Evolutionary conservation across 1,140 invertebrate species (phyloP).

Genomic region (Brachionus manjavacas): DNA sequence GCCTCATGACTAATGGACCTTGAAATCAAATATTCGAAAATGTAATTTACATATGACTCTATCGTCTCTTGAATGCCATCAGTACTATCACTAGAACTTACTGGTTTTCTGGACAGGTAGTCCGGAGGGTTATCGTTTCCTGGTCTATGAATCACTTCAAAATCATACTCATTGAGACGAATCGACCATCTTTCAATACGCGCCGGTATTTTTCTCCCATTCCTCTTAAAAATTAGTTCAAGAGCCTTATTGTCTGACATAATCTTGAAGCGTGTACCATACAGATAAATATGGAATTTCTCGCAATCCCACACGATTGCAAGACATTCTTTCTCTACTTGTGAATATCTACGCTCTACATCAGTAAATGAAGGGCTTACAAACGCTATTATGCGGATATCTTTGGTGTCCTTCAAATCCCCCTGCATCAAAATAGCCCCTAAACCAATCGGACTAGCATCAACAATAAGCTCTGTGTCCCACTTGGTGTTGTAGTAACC

Average conservation of each 20-base stretch:
- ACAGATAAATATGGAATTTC: background rate
- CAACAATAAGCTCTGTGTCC: background rate
- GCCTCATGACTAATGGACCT: too few relatives aligned
- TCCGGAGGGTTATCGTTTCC: too few relatives aligned
- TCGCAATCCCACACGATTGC: background rate
- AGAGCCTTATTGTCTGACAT: background rate
- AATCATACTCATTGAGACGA: too few relatives aligned
- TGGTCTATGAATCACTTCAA: too few relatives aligned
- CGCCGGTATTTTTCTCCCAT: too few relatives aligned
- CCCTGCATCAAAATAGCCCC: background rate
- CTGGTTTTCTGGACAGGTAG: too few relatives aligned
- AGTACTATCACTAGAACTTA: too few relatives aligned
- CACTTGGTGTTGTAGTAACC: too few relatives aligned
- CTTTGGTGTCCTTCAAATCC: background rate
- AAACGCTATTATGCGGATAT: background rate
- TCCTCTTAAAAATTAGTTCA: background rate
- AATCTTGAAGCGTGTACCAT: background rate
- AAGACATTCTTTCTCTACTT: conserved; percentile 49
- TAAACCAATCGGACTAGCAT: background rate
- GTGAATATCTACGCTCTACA: conserved; percentile 44
- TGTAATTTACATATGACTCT: too few relatives aligned
- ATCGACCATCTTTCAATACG: too few relatives aligned
- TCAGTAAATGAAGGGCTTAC: background rate
- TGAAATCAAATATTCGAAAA: too few relatives aligned
- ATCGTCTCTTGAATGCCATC: too few relatives aligned